Evolutionary conservation across 2,113 vertebrate genomes (phyloP).

Genomic region (Protomyctophum bolini): DNA sequence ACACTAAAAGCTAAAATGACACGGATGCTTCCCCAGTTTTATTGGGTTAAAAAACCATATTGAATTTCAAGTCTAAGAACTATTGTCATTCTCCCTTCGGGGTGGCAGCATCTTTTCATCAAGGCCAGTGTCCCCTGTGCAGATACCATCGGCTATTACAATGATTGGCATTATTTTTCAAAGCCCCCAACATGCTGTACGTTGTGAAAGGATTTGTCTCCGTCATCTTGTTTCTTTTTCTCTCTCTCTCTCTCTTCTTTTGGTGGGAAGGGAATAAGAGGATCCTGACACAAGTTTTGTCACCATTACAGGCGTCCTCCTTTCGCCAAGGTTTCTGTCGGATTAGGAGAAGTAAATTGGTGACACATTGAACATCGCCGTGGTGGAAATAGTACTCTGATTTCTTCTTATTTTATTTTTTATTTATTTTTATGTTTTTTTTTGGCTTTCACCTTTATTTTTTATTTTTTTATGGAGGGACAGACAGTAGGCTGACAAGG

Average conservation of each 20-base stretch:
- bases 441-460: too few relatives aligned
- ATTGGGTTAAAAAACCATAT: conserved; percentile 22
- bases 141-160: background rate
- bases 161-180: conserved; percentile 30
- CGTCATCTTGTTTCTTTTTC: conserved; percentile 1
- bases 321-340: conserved; percentile 56
- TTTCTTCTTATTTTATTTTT: too few relatives aligned
- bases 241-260: too few relatives aligned
- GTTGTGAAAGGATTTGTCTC: conserved; percentile 14
- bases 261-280: conserved; percentile 19
- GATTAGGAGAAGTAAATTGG: conserved; percentile 50
- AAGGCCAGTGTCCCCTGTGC: conserved; percentile 33
- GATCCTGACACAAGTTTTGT: conserved; percentile 42
- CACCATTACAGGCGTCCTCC: conserved; percentile 53
- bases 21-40: too few relatives aligned
- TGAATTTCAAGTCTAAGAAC: conserved; percentile 29
- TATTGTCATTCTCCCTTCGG: conserved; percentile 13
- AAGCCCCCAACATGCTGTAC: background rate
- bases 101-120: conserved; percentile 21
- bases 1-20: too few relatives aligned
- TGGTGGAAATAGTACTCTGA: too few relatives aligned
- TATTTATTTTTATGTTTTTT: too few relatives aligned
- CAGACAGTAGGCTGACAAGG: too few relatives aligned
- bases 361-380: conserved; percentile 32
- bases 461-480: too few relatives aligned